Evolutionary conservation across 2,113 vertebrate species (phyloP).

Genomic region (Paracanthobrama guichenoti): DNA sequence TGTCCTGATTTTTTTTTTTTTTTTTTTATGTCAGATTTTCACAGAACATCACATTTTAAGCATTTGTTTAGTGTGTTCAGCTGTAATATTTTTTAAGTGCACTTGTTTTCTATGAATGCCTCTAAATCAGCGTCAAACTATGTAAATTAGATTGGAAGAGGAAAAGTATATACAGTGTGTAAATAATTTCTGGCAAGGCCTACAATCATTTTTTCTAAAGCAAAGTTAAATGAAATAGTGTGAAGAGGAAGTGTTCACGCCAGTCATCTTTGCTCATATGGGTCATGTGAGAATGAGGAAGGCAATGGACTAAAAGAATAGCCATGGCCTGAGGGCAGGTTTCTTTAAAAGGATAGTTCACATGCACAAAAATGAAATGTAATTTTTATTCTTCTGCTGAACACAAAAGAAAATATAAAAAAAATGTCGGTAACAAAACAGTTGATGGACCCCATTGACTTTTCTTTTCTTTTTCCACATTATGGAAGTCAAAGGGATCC

Average conservation of each 20-base stretch:
- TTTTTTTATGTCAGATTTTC: background rate
- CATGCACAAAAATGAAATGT: no score
- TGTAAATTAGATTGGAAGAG: background rate
- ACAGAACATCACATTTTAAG: background rate
- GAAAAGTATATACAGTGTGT: background rate
- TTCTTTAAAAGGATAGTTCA: background rate
- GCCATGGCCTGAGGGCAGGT: background rate
- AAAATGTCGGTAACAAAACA: no score
- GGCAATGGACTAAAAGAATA: background rate
- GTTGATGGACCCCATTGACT: no score
- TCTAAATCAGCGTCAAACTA: background rate
- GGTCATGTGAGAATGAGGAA: background rate
- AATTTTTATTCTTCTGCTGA: no score
- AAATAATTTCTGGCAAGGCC: background rate
- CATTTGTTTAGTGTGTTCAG: conserved; percentile 16
- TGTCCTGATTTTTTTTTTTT: background rate
- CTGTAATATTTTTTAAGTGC: conserved; percentile 18
- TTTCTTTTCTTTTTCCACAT: rapidly evolving
- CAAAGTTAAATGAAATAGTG: background rate
- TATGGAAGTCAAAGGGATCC: no score
- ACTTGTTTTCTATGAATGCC: background rate
- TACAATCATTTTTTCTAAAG: background rate
- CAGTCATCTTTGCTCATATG: background rate
- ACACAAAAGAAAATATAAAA: no score
- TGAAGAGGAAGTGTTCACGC: background rate